These are phyloP conservation scores for Galendromus occidentalis DNA, from an alignment of 1,140 invertebrate genomes.

Conservation along the genomic window DNA sequence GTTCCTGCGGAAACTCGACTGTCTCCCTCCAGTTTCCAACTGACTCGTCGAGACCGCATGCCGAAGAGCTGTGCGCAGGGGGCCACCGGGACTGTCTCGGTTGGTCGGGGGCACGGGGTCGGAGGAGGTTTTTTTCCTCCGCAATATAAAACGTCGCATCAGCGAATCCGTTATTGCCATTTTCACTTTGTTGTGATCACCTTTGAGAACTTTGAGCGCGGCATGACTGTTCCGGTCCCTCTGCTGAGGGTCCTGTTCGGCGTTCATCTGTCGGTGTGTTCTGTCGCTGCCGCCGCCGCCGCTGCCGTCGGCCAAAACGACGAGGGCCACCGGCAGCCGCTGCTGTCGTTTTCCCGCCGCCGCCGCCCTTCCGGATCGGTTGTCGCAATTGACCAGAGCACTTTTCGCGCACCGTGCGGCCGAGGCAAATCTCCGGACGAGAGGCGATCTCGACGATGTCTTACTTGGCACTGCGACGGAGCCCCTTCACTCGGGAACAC, in stretches of 20 bases:
- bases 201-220: not conserved
- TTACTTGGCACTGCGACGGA: too few relatives aligned
- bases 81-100: not conserved
- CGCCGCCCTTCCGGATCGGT: not conserved
- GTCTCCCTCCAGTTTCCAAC: not conserved
- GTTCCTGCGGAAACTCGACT: not conserved
- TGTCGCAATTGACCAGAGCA: not conserved
- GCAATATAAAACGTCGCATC: not conserved
- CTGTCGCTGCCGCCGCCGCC: not conserved
- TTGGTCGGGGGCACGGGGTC: not conserved
- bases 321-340: not conserved
- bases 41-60: not conserved
- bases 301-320: not conserved
- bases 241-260: not conserved
- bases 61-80: not conserved
- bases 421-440: not conserved
- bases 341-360: not conserved
- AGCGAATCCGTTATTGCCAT: slow-evolving; percentile 7
- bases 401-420: not conserved
- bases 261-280: not conserved
- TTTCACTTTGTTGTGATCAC: slow-evolving; percentile 2
- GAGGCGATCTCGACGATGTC: not conserved
- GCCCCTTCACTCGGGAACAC: too few relatives aligned
- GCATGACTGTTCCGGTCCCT: not conserved
- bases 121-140: not conserved